Base-by-base conservation (phyloP, 2,888 invertebrate genomes). In the Dicyrtomina minuta region DNA sequence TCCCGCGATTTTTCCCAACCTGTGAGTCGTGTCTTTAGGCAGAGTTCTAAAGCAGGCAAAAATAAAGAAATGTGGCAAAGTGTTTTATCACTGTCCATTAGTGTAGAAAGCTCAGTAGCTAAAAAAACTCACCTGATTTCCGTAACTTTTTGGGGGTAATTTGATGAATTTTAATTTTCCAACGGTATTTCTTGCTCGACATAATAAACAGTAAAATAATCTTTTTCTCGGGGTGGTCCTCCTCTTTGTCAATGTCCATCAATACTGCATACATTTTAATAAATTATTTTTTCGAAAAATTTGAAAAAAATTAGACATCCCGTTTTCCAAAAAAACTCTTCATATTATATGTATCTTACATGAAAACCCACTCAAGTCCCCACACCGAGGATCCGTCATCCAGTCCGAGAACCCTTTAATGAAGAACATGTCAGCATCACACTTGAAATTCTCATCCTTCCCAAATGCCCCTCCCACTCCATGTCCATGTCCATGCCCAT, bases 331-430 rank as follows among this genome's bases (percentile, higher is more conserved):
- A 41, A 10, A 10, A 43, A 15, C 13, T 43, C 8, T 43, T n/a
- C n/a, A n/a, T n/a, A n/a, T 12, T 20, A 20, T 20, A n/a, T 53
- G 6, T 3, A 53, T 26, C 44, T 33, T 55, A 69, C 62, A 20
- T 5, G 69, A 69, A 56, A 55, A 62, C 24, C 58, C 64, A 43
- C 33, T 62, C 17, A 69, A 17, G 33, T 56, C 13, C 8, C 64
- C 64, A 22, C 64, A 64, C 44, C 39, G 10, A 0, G 71, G 33
- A 53, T 71, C 67, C 1, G 71, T 62, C 71, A 71, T 71, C 67
- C 67, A 71, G 49, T 71, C 53, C 0, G 71, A 71, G 27, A 68
- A 71, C 15, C 71, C 71, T 46, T 59, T 56, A 53, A 71, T 68
- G 20, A 71, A 64, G 24, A 71, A 64, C 59, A 71, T 44, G 15